phyloP scores from a whole-genome alignment of 2,888 invertebrate genomes.

The Epinotia ramella region DNA sequence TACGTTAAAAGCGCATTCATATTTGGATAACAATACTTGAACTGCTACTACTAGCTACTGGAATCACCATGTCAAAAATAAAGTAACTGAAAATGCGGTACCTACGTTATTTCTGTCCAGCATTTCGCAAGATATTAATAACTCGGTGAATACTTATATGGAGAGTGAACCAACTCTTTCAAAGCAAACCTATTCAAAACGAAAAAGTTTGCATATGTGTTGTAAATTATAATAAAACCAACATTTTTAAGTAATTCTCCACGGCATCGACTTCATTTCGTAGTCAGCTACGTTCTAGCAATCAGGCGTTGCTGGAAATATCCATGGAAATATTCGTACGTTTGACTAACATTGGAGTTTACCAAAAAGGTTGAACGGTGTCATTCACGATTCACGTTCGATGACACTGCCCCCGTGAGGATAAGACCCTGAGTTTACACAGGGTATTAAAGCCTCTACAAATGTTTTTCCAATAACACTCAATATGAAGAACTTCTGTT shows the following conservation, averaged over 20 bases:
- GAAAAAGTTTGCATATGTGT: background rate
- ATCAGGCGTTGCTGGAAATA: conserved; percentile 24
- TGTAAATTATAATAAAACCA: conserved; percentile 1
- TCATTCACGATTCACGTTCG: conserved; percentile 38
- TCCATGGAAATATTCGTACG: conserved; percentile 24
- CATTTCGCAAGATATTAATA: conserved; percentile 4
- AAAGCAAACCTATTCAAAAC: conserved; percentile 12
- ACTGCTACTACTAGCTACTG: background rate
- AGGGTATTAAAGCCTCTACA: conserved; percentile 44
- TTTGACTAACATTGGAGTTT: conserved; percentile 28
- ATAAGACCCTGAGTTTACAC: conserved; percentile 42
- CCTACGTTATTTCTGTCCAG: background rate
- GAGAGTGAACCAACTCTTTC: conserved; percentile 8
- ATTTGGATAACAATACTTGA: too few species aligned
- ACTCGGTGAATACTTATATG: background rate
- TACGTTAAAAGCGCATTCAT: too few species aligned
- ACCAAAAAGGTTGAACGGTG: conserved; percentile 37
- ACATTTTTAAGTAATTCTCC: conserved; percentile 17
- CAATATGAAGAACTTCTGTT: conserved; percentile 39
- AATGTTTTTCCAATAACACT: conserved; percentile 46
- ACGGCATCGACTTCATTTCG: conserved; percentile 18
- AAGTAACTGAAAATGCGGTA: background rate
- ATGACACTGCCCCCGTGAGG: conserved; percentile 44
- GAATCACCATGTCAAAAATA: background rate
- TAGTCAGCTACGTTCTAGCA: conserved; percentile 34